These are phyloP conservation scores for Gryon sp. DNA, from an alignment of 1,140 invertebrate species.

Conservation along the genomic window DNA sequence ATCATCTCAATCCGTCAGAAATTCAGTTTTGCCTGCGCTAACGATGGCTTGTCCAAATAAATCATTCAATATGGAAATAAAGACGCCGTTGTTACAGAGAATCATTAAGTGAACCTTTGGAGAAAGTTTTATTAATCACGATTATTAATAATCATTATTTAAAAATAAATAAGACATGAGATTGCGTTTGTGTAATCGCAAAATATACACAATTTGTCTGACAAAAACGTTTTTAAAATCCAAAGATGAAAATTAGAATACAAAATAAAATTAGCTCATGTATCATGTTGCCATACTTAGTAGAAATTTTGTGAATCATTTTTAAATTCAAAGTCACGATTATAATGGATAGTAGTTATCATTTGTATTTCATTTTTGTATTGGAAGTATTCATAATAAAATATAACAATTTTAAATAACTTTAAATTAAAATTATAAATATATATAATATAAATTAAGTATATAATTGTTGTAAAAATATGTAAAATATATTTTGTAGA, in stretches of 20 bases:
- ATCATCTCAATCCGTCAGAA: conserved; percentile 69
- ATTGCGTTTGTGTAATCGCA: conserved; percentile 28
- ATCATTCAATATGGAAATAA: conserved; percentile 71
- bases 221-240: conserved; percentile 15
- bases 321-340: too few species aligned
- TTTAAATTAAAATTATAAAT: conserved; percentile 16
- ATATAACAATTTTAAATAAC: too few species aligned
- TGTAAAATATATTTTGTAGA: conserved; percentile 53
- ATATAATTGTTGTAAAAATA: conserved; percentile 39
- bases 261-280: not conserved
- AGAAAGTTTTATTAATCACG: not conserved
- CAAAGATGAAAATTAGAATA: conserved; percentile 23
- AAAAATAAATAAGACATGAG: conserved; percentile 17
- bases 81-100: conserved; percentile 71
- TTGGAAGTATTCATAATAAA: too few species aligned
- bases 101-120: conserved; percentile 45
- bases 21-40: conserved; percentile 72
- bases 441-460: conserved; percentile 7
- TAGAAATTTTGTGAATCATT: too few species aligned
- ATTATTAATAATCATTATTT: conserved; percentile 47
- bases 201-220: conserved; percentile 14
- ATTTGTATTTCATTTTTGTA: too few species aligned
- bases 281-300: conserved; percentile 41
- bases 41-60: conserved; percentile 70
- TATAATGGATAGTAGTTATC: too few species aligned